phyloP scores from a whole-genome alignment of 2,797 vertebrate genomes.

The Gymnothorax javanicus region DNA sequence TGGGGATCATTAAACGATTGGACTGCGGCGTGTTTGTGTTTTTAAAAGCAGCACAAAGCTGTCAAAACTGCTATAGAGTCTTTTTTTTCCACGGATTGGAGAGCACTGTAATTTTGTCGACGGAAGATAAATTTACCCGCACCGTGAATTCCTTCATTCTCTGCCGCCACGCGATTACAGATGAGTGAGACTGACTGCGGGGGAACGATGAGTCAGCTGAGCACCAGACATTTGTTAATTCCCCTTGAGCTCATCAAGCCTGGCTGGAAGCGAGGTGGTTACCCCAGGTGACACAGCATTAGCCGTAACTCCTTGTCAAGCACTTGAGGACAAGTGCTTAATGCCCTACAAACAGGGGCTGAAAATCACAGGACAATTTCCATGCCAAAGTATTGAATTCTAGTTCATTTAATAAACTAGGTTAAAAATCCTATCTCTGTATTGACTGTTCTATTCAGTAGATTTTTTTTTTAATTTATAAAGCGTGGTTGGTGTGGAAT shows the following conservation, averaged over 20 bases:
- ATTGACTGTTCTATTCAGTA: not conserved
- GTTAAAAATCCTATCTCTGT: not conserved
- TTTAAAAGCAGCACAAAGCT: not conserved
- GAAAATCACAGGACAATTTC: not conserved
- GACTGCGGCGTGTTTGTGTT: not conserved
- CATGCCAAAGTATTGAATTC: not conserved
- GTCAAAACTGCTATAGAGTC: not conserved
- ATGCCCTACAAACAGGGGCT: not conserved
- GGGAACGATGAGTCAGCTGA: not conserved
- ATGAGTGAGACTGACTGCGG: not conserved
- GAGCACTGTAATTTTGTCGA: not conserved
- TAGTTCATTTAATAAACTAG: not conserved
- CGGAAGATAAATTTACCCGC: not conserved
- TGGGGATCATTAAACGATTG: not conserved
- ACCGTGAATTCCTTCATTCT: not conserved
- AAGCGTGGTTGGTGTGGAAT: not conserved
- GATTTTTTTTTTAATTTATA: not conserved
- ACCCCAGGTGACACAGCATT: not conserved
- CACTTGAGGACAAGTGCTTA: not conserved
- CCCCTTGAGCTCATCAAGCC: not conserved
- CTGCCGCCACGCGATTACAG: not conserved
- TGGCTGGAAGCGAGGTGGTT: not conserved
- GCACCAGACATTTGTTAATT: not conserved
- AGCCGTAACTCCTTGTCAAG: slow-evolving; percentile 4
- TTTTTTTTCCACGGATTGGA: not conserved